Evolutionary conservation across 2,113 vertebrate genomes (phyloP).

Genomic region (Ceyx cyanopectus): DNA sequence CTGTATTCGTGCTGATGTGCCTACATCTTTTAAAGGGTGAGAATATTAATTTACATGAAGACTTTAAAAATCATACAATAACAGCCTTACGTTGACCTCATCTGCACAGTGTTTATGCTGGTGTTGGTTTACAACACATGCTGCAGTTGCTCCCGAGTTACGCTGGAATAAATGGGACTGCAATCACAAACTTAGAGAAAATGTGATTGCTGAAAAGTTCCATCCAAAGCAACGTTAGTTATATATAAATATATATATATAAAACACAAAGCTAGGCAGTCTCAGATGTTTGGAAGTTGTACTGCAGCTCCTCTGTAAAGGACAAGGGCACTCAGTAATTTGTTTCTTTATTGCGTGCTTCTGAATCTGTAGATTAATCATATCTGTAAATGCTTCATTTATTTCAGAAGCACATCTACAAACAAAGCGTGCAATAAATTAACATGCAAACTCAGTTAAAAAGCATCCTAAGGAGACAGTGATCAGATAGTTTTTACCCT

Average conservation of each 20-base stretch:
- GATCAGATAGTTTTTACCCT: slow-evolving; percentile 30
- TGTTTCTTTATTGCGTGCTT: slow-evolving; percentile 43
- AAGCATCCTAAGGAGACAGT: slow-evolving; percentile 16
- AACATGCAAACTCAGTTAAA: slow-evolving; percentile 59
- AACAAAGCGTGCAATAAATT: slow-evolving; percentile 61
- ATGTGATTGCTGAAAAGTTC: slow-evolving; percentile 41
- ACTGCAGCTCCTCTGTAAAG: slow-evolving; percentile 35
- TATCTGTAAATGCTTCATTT: slow-evolving; percentile 74
- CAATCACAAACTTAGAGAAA: slow-evolving; percentile 19
- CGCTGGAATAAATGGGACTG: slow-evolving; percentile 10
- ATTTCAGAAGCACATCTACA: slow-evolving; percentile 70
- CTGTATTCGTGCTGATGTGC: slow-evolving; percentile 39
- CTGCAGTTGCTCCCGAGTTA: slow-evolving; percentile 52
- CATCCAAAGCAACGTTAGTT: slow-evolving; percentile 27
- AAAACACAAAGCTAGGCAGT: slow-evolving; percentile 20
- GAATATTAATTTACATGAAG: slow-evolving; percentile 17
- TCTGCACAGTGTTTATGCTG: slow-evolving; percentile 13
- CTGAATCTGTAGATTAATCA: slow-evolving; percentile 65
- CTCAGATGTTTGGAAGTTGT: slow-evolving; percentile 53
- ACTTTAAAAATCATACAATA: slow-evolving; percentile 46
- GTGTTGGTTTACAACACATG: slow-evolving; percentile 36
- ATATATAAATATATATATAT: not conserved
- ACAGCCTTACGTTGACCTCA: slow-evolving; percentile 42
- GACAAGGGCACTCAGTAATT: slow-evolving; percentile 54
- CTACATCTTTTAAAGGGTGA: slow-evolving; percentile 45